A percentile compares a stretch with the other conserved stretches of the same genome.
phyloP scores from a whole-genome alignment of 2,113 vertebrate genomes.

The Hiodon alosoides region DNA sequence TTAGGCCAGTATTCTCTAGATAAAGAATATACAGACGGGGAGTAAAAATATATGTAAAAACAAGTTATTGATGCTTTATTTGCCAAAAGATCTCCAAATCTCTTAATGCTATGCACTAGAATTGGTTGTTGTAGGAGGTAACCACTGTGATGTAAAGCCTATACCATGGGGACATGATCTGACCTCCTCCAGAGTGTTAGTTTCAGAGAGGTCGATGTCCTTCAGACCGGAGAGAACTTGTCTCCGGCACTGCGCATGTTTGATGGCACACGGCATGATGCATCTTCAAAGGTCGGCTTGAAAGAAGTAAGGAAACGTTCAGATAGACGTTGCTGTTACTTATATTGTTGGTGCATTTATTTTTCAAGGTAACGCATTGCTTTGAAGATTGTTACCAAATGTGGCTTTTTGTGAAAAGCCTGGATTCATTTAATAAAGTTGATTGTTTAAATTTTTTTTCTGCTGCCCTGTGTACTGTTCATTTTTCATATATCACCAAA shows the following conservation, averaged over 20 bases:
- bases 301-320: neutral
- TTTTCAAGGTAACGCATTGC: slow-evolving; percentile 66
- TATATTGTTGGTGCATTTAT: slow-evolving; percentile 66
- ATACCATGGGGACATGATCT: neutral
- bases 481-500: too few species aligned
- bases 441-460: slow-evolving; percentile 47
- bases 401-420: slow-evolving; percentile 46
- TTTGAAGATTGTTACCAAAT: slow-evolving; percentile 62
- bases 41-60: neutral
- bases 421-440: slow-evolving; percentile 73
- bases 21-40: neutral
- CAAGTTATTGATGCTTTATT: neutral
- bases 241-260: slow-evolving; percentile 15
- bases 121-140: neutral
- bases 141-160: neutral
- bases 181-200: neutral
- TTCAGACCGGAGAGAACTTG: neutral
- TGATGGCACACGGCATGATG: slow-evolving; percentile 54
- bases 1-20: slow-evolving; percentile 29
- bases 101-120: slow-evolving; percentile 6
- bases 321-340: slow-evolving; percentile 48
- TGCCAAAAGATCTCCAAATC: slow-evolving; percentile 19
- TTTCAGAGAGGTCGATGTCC: neutral
- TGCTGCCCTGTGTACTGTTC: neutral
- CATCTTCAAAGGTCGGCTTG: slow-evolving; percentile 35